These are phyloP conservation scores for Clarias pachynema DNA, from an alignment of 2,797 vertebrate genomes.

Conservation along the genomic window DNA sequence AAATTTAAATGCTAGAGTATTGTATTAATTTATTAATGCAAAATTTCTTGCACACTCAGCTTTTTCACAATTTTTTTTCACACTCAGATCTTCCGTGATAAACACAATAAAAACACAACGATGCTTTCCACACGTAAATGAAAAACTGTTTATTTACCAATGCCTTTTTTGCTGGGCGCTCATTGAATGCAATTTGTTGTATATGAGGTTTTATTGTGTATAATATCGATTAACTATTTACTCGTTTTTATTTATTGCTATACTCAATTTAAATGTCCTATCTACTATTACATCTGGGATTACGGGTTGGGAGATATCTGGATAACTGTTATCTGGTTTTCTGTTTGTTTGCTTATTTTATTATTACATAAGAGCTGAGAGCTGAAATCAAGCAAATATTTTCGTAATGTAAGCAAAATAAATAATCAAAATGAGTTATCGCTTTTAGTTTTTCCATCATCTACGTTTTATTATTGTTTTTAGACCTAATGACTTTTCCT, in stretches of 20 bases:
- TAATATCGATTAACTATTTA: not conserved
- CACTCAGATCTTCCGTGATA: not conserved
- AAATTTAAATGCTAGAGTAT: not conserved
- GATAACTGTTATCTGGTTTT: not conserved
- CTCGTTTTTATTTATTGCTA: not conserved
- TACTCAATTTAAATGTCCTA: not conserved
- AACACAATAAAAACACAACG: not conserved
- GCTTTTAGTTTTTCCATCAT: not conserved
- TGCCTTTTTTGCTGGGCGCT: not conserved
- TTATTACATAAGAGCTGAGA: not conserved
- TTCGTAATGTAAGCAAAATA: not conserved
- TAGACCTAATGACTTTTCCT: not conserved
- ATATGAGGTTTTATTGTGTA: not conserved
- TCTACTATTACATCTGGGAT: not conserved
- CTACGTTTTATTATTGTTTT: not conserved
- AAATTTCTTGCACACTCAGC: not conserved
- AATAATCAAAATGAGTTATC: too few species aligned
- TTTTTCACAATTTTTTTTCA: too few species aligned
- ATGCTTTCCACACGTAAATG: not conserved
- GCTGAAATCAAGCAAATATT: not conserved
- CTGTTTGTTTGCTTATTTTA: not conserved
- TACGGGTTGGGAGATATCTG: not conserved
- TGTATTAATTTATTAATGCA: not conserved
- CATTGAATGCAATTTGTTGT: not conserved
- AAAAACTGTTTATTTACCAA: not conserved